These are phyloP conservation scores for Manacus vitellinus DNA, from an alignment of 2,113 vertebrate species.

Conservation along the genomic window DNA sequence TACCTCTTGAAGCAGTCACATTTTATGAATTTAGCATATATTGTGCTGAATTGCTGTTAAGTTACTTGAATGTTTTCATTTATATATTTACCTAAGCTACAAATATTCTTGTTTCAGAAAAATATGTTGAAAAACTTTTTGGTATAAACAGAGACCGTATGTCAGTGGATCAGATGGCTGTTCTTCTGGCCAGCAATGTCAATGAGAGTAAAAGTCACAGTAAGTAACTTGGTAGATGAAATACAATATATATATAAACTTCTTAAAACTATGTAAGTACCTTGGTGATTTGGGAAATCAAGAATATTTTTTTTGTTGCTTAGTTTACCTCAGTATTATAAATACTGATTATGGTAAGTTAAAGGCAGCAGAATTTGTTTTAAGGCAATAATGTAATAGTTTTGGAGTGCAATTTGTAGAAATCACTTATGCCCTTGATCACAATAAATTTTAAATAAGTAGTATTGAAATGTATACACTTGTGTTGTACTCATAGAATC, in stretches of 20 bases:
- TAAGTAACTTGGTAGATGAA: conserved; percentile 70
- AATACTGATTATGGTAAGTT: background rate
- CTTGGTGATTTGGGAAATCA: background rate
- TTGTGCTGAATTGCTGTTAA: background rate
- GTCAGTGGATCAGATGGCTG: conserved; percentile 94
- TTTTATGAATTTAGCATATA: background rate
- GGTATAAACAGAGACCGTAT: conserved; percentile 91
- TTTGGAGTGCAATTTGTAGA: background rate
- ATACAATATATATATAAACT: background rate
- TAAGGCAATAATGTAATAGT: background rate
- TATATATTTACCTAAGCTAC: background rate
- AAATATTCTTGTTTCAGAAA: conserved; percentile 78
- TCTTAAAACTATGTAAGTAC: accelerated
- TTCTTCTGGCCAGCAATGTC: conserved; percentile 94
- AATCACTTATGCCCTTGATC: background rate
- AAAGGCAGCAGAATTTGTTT: background rate
- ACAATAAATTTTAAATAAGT: background rate
- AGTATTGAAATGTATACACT: background rate
- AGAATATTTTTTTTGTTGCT: background rate
- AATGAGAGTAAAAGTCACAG: conserved; percentile 93
- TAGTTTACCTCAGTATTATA: background rate
- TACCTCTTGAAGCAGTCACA: background rate
- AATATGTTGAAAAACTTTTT: conserved; percentile 93
- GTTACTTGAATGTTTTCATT: background rate
- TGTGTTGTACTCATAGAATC: background rate